A percentile compares a stretch with the other conserved stretches of the same genome.
Evolutionary conservation across 2,888 invertebrate genomes (phyloP).

Genomic region (Meloe dianella): DNA sequence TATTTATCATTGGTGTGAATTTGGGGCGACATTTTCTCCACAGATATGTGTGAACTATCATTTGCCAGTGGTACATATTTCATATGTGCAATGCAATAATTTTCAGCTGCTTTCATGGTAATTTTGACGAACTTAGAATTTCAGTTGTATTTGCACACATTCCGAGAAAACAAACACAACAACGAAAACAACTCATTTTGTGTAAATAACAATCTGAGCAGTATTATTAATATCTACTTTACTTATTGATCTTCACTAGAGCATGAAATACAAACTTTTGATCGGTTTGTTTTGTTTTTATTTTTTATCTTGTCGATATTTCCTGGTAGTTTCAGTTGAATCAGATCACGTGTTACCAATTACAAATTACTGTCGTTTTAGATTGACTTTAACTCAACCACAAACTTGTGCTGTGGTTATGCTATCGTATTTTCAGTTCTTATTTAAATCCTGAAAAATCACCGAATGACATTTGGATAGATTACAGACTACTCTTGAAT

Average conservation of each 20-base stretch:
- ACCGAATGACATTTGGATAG: conserved; percentile 16
- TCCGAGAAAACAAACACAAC: not conserved
- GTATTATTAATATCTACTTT: not conserved
- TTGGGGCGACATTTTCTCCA: not conserved
- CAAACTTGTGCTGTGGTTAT: conserved; percentile 41
- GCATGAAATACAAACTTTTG: conserved; percentile 44
- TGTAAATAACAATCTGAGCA: not conserved
- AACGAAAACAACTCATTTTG: not conserved
- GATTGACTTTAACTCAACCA: conserved; percentile 36
- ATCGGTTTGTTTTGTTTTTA: conserved; percentile 40
- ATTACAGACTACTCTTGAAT: conserved; percentile 13
- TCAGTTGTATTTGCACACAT: not conserved
- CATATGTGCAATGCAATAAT: not conserved
- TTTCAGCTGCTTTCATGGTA: not conserved
- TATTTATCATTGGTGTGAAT: conserved; percentile 39
- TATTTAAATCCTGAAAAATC: conserved; percentile 15
- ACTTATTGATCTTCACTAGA: conserved; percentile 28
- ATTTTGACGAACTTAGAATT: not conserved
- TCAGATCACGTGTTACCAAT: conserved; percentile 7
- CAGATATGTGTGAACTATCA: not conserved
- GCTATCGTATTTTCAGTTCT: not conserved
- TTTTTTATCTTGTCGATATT: not conserved
- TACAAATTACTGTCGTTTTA: conserved; percentile 20
- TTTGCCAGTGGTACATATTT: conserved; percentile 4
- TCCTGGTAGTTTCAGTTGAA: not conserved